These are phyloP conservation scores for Hirundo rustica DNA, from an alignment of 2,797 vertebrate genomes.

Conservation along the genomic window DNA sequence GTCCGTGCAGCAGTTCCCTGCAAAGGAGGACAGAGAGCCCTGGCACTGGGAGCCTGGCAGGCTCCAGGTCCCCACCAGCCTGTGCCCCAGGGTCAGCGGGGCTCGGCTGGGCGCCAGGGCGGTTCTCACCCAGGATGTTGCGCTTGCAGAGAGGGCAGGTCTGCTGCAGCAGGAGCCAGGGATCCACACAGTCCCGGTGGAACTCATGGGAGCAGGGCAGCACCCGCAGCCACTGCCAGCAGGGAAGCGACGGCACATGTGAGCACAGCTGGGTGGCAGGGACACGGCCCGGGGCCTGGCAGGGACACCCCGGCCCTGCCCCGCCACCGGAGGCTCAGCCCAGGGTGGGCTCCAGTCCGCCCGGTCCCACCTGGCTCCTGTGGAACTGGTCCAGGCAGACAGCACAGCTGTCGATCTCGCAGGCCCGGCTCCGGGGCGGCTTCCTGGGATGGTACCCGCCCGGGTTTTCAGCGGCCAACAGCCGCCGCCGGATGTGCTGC, in stretches of 20 bases:
- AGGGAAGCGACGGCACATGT: accelerated
- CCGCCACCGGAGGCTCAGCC: accelerated
- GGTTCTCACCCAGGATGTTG: conserved; percentile 84
- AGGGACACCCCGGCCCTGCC: accelerated
- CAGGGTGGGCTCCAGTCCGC: not conserved
- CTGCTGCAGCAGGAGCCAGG: conserved; percentile 92
- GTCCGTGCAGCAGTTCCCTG: conserved; percentile 39
- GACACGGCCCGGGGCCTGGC: not conserved
- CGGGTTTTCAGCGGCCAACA: conserved; percentile 85
- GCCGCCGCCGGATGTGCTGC: conserved; percentile 81
- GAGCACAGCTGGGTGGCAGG: not conserved
- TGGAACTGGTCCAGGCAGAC: conserved; percentile 92
- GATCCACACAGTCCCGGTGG: conserved; percentile 92
- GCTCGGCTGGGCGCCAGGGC: accelerated
- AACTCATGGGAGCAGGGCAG: conserved; percentile 92
- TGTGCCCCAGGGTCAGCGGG: not conserved
- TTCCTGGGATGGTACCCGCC: conserved; percentile 82
- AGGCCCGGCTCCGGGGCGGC: conserved; percentile 52
- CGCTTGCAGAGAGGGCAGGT: conserved; percentile 95
- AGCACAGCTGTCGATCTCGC: conserved; percentile 85
- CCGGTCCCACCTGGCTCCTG: conserved; percentile 84
- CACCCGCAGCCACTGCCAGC: conserved; percentile 87
- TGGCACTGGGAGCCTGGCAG: accelerated
- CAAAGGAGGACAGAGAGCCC: not conserved
- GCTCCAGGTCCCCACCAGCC: not conserved